Conservation (phyloP, 2,797 vertebrate species). For the Denticeps clupeoides region DNA sequence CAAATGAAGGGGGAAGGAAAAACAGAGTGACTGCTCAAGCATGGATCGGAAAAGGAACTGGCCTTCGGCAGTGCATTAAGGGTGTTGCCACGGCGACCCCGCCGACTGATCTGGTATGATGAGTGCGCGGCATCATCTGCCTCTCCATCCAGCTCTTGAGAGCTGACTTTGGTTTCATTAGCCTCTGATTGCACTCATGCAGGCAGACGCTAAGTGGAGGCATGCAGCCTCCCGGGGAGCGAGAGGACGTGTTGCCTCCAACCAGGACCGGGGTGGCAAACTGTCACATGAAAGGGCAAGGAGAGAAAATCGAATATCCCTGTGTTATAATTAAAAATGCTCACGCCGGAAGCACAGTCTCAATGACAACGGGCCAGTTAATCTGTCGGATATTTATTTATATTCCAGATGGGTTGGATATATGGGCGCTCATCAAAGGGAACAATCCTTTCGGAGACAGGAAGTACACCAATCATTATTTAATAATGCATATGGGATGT, state of each 20-base stretch:
- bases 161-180: constrained; percentile 25
- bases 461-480: constrained; percentile 18
- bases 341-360: constrained; percentile 31
- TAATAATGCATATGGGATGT: constrained; percentile 18
- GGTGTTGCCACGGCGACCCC: constrained; percentile 5
- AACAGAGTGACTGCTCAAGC: constrained; percentile 4
- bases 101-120: constrained; percentile 27
- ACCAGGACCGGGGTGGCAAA: constrained; percentile 22
- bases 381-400: constrained; percentile 34
- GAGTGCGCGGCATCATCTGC: constrained; percentile 19
- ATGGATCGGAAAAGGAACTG: not conserved
- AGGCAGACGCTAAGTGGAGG: constrained; percentile 39
- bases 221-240: constrained; percentile 25
- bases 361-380: constrained; percentile 36
- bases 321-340: constrained; percentile 39
- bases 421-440: constrained; percentile 24
- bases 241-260: constrained; percentile 23
- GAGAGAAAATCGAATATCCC: constrained; percentile 31
- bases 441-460: constrained; percentile 13
- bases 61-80: not conserved
- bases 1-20: no score
- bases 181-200: constrained; percentile 22
- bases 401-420: constrained; percentile 7
- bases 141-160: constrained; percentile 20
- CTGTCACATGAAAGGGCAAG: not conserved